These are phyloP conservation scores for Actenoides lindsayi DNA, from an alignment of 2,113 vertebrate species.

Conservation along the genomic window DNA sequence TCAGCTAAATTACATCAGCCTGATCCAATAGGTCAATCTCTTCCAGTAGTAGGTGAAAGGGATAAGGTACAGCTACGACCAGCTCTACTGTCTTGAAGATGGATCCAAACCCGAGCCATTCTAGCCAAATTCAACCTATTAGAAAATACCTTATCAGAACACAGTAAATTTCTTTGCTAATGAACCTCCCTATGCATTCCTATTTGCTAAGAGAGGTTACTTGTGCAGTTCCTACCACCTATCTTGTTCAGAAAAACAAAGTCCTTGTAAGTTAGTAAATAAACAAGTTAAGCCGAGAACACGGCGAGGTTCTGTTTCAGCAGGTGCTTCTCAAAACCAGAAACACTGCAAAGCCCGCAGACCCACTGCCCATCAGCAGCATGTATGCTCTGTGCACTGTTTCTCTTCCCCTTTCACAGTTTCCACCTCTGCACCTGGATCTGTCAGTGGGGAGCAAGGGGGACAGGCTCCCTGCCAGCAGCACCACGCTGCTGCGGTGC, in stretches of 20 bases:
- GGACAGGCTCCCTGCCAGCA: rapidly evolving
- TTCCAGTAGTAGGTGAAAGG: not conserved
- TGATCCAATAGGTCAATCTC: not conserved
- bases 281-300: not conserved
- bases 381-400: rapidly evolving
- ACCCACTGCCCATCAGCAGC: not conserved
- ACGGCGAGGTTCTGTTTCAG: rapidly evolving
- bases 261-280: not conserved
- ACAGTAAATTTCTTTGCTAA: not conserved
- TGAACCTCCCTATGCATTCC: not conserved
- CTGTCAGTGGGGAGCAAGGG: rapidly evolving
- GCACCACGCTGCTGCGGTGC: rapidly evolving
- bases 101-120: not conserved
- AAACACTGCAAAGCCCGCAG: not conserved
- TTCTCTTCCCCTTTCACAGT: not conserved
- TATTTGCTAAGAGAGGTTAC: not conserved
- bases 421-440: not conserved
- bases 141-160: not conserved
- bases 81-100: not conserved
- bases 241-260: not conserved
- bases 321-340: not conserved
- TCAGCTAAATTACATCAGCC: not conserved
- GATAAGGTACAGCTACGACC: not conserved
- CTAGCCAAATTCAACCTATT: not conserved
- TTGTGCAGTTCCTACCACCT: not conserved